These are phyloP conservation scores for Limnephilus marmoratus DNA, from an alignment of 2,888 invertebrate genomes.

Conservation along the genomic window DNA sequence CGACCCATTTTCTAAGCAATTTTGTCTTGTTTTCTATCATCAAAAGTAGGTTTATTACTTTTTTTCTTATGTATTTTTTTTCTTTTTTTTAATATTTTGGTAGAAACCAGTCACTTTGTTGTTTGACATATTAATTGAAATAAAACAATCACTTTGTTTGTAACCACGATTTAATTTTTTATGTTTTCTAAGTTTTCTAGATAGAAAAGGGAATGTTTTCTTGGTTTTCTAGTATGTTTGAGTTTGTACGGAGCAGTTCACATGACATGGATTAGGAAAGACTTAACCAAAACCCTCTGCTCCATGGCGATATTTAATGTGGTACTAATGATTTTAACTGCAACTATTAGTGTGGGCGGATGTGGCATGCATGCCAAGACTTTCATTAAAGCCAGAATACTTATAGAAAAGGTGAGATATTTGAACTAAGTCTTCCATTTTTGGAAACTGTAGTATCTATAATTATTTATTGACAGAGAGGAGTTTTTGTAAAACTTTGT, in stretches of 20 bases:
- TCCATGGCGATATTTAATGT: background rate
- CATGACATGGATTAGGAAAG: background rate
- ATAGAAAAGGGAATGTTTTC: no score
- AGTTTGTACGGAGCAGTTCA: background rate
- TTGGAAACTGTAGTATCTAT: background rate
- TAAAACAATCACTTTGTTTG: no score
- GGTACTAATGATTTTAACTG: background rate
- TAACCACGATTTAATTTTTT: no score
- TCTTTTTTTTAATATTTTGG: no score
- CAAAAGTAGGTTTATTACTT: no score
- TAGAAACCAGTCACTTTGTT: no score
- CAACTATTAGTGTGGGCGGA: background rate
- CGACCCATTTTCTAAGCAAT: no score
- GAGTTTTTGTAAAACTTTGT: no score
- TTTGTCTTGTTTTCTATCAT: no score
- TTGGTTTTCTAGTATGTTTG: background rate
- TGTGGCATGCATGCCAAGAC: background rate
- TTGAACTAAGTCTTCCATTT: background rate
- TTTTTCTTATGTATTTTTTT: no score
- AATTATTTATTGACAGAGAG: background rate
- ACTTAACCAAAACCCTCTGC: background rate
- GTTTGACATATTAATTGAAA: no score
- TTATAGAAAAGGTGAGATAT: slow-evolving; percentile 36
- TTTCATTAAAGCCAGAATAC: slow-evolving; percentile 22
- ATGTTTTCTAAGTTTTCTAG: no score